phyloP scores from a whole-genome alignment of 2,888 invertebrate species.

The Fragum fragum region DNA sequence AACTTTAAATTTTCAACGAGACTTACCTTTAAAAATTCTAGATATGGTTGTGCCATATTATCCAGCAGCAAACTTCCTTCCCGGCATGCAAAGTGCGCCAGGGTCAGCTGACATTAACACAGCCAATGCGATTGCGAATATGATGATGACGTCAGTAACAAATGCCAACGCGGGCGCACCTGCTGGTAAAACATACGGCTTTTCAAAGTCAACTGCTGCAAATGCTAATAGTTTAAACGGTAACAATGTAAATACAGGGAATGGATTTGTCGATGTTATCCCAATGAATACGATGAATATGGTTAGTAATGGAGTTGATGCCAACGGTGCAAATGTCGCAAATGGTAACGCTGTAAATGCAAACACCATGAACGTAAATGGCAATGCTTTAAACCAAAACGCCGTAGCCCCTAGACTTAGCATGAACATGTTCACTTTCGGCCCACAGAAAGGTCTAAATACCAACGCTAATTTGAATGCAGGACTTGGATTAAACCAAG shows the following conservation, averaged over 20 bases:
- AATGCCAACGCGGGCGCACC: not conserved
- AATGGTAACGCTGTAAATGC: not conserved
- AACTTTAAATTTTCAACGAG: too few species aligned
- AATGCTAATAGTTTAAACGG: conserved; percentile 25
- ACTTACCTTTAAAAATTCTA: not conserved
- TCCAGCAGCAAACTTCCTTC: conserved; percentile 18
- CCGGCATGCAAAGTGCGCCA: conserved; percentile 8
- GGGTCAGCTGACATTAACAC: conserved; percentile 9
- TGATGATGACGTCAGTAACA: conserved; percentile 19
- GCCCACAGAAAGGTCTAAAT: conserved; percentile 15
- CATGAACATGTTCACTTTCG: not conserved
- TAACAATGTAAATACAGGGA: conserved; percentile 34
- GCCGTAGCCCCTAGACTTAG: not conserved
- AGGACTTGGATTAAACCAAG: not conserved
- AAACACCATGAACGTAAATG: not conserved
- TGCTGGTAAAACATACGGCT: conserved; percentile 1
- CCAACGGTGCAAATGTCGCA: not conserved
- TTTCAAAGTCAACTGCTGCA: too few species aligned
- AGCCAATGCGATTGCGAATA: conserved; percentile 21
- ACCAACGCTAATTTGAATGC: not conserved
- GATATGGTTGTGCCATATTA: conserved; percentile 23
- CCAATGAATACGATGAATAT: conserved; percentile 19
- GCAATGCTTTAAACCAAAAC: not conserved
- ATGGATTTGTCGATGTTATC: conserved; percentile 29
- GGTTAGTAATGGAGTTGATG: conserved; percentile 17